Conservation (phyloP, 2,113 vertebrate species). For the Catagonus wagneri region DNA sequence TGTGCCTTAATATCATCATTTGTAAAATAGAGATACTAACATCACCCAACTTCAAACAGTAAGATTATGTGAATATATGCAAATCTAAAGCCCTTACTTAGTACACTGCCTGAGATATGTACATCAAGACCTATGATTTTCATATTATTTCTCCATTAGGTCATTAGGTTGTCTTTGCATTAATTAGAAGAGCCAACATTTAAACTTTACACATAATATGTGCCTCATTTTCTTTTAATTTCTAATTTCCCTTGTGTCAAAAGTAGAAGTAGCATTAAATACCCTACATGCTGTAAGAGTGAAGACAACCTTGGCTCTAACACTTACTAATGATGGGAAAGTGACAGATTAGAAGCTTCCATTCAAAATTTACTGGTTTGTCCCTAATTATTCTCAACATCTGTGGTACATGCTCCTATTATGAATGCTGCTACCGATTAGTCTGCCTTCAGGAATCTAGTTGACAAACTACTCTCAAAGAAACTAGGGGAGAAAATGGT, state of each 20-base stretch:
- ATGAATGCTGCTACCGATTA: background rate
- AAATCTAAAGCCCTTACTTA: background rate
- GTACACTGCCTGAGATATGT: background rate
- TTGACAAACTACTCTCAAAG: constrained; percentile 37
- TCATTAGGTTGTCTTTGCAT: background rate
- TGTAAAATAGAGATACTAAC: background rate
- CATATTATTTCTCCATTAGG: background rate
- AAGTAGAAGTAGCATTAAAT: background rate
- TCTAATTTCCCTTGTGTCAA: background rate
- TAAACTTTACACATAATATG: background rate
- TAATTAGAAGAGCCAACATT: background rate
- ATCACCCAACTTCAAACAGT: background rate
- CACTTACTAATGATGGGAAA: background rate
- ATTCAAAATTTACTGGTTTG: background rate
- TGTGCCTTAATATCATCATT: background rate
- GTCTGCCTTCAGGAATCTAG: background rate
- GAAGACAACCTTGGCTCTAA: background rate
- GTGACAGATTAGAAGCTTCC: background rate
- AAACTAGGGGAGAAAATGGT: background rate
- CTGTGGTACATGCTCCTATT: background rate
- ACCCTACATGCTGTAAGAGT: background rate
- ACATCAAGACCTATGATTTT: constrained; percentile 1
- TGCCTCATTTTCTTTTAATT: background rate
- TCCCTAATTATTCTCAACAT: constrained; percentile 14
- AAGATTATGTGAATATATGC: background rate